A percentile compares a stretch with the other conserved stretches of the same genome.
phyloP scores from a whole-genome alignment of 2,797 vertebrate genomes.

The Enoplosus armatus region DNA sequence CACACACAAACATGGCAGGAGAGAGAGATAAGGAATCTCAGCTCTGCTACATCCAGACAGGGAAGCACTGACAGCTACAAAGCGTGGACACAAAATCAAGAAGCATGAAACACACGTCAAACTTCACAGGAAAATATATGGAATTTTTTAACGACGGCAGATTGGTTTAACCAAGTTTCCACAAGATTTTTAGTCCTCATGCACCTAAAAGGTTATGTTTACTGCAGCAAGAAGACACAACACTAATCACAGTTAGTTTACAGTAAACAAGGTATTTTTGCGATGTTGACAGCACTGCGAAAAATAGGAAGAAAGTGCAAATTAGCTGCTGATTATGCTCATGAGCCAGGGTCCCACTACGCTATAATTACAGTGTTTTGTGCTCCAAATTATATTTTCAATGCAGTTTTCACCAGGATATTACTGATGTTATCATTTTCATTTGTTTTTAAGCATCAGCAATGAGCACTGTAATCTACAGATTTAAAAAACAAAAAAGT shows the following conservation, averaged over 20 bases:
- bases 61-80: neutral
- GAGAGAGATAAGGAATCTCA: neutral
- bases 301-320: neutral
- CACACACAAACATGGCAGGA: constrained; percentile 11
- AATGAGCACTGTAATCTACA: neutral
- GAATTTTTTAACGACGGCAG: neutral
- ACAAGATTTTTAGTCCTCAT: neutral
- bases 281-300: neutral
- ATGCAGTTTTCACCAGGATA: neutral
- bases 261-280: constrained; percentile 6
- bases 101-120: neutral
- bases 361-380: neutral
- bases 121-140: neutral
- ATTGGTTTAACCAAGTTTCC: neutral
- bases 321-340: neutral
- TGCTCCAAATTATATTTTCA: neutral
- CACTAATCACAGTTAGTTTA: neutral
- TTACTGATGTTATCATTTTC: neutral
- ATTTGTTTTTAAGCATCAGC: neutral
- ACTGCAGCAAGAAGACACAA: neutral
- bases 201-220: neutral
- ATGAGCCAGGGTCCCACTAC: neutral
- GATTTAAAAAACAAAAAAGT: neutral
- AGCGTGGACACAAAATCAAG: neutral
- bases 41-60: neutral